Evolutionary conservation across 2,888 invertebrate species (phyloP), one percentile per base, ranked within the genome.

Genomic region (Aphelenchoides bicaudatus): DNA sequence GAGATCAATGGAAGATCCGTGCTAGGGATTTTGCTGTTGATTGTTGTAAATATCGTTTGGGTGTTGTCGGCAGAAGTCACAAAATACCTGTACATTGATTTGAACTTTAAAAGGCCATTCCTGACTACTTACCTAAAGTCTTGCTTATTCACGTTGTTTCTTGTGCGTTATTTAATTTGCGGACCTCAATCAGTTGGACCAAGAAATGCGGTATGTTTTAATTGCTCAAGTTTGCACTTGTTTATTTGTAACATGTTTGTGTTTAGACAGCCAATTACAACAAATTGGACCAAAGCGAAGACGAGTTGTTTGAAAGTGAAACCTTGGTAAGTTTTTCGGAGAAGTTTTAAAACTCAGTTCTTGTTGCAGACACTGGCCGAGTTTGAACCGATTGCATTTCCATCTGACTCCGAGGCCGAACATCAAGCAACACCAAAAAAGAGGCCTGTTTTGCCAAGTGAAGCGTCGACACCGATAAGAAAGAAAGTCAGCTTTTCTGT

Each of bases 71-170:
- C 91, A 37, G 92, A 94, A 83, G 83, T 94, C 62, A 91, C 91
- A 61, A 89, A 91, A 91, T 82, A 80, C 61, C 74, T 83, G 16
- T 83, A 82, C 70, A 75, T 80, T 56, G 87, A 90, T 82, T 88
- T 88, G 79, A 85, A 88, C 61, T 89, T 88, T 79, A 87, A 90
- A 78, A 90, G 93, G 79, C 94, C 96, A 50, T 94, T 93, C 82
- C 90, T 96, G 82, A 88, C 88, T 74, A 91, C 93, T 21, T 96
- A 94, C 81, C 84, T 92, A 62, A 91, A 93, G 82, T 91, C 91
- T 58, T 91, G 90, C 34, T 86, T 94, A 86, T 90, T 96, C 76
- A 87, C 89, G 59, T 83, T 94, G 65, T 96, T 94, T 82, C 84
- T 96, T 68, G 81, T 91, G 73, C 88, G 92, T 39, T 86, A 67